phyloP scores from a whole-genome alignment of 2,888 invertebrate genomes.

The Lasioglossum vierecki region DNA sequence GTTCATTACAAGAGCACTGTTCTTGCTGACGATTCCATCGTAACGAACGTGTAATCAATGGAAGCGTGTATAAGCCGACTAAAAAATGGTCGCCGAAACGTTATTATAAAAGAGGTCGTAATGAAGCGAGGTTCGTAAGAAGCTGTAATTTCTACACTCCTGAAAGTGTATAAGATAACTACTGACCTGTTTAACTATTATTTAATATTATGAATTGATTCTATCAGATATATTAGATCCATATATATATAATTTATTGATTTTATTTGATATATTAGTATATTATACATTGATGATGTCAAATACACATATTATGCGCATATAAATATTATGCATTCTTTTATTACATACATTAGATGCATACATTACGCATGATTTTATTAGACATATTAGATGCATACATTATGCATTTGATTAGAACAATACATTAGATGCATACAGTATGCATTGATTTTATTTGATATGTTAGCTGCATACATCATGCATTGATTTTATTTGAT shows the following conservation, averaged over 20 bases:
- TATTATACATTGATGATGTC: too few species aligned
- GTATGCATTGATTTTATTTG: too few species aligned
- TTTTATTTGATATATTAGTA: neutral
- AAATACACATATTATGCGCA: too few species aligned
- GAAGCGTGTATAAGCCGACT: neutral
- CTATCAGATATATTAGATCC: neutral
- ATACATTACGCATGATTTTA: too few species aligned
- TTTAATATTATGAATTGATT: neutral
- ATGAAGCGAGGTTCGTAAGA: neutral
- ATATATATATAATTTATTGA: neutral
- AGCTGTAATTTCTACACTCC: neutral
- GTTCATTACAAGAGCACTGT: constrained; percentile 1
- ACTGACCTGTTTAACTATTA: too few species aligned
- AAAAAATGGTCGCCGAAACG: neutral
- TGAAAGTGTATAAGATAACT: neutral
- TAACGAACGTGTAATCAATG: neutral
- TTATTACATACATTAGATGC: too few species aligned
- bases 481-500: too few species aligned
- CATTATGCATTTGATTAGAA: too few species aligned
- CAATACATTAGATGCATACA: too few species aligned
- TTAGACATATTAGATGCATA: too few species aligned
- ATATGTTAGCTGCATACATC: too few species aligned
- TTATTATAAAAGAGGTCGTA: neutral
- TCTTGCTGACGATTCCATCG: neutral
- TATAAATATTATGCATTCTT: too few species aligned